Conservation (phyloP, 1,140 invertebrate genomes). For the Solen grandis region DNA sequence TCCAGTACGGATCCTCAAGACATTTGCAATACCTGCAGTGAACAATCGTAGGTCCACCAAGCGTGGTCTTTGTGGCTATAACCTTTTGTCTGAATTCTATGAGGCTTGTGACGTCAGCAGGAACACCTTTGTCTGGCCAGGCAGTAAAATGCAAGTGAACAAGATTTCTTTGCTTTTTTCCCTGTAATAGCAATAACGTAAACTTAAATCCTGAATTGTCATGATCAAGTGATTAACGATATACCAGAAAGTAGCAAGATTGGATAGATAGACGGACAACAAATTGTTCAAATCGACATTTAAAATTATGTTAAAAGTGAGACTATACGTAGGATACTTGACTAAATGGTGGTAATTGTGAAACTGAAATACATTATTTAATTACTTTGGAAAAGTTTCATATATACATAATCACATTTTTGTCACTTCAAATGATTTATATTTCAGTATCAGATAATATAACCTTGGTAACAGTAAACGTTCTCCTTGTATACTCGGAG, state of each 20-base stretch:
- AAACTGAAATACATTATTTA: not conserved
- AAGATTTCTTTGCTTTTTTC: not conserved
- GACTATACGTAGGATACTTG: not conserved
- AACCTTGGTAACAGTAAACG: too few species aligned
- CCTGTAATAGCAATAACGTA: not conserved
- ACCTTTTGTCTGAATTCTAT: too few species aligned
- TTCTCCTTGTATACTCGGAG: too few species aligned
- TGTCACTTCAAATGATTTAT: not conserved
- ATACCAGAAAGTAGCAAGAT: not conserved
- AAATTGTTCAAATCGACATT: not conserved
- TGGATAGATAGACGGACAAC: not conserved
- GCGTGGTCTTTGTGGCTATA: too few species aligned
- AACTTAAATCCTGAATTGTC: not conserved
- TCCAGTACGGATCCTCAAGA: too few species aligned
- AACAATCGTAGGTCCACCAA: too few species aligned
- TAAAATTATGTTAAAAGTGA: not conserved
- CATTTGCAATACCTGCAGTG: too few species aligned
- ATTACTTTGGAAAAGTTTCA: not conserved
- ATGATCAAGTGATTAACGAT: not conserved
- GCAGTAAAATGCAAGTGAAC: not conserved
- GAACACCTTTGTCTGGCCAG: slow-evolving; percentile 7
- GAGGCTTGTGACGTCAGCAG: not conserved
- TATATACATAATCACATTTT: not conserved
- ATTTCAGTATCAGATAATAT: too few species aligned
- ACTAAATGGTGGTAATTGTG: not conserved